Conservation (phyloP, 2,888 invertebrate genomes). For the Eupithecia inturbata region DNA sequence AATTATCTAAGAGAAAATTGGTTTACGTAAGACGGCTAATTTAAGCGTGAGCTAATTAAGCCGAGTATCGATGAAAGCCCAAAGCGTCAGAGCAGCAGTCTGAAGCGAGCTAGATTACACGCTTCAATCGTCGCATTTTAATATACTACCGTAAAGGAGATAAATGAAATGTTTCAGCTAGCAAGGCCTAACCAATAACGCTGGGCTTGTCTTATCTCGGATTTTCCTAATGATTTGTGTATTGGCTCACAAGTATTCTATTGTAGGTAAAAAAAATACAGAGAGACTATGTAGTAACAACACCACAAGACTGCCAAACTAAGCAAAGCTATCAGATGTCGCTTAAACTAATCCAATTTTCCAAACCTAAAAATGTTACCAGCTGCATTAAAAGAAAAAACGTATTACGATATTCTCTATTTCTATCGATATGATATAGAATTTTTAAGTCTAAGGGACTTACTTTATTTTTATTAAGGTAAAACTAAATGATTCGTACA, state of each 20-base stretch:
- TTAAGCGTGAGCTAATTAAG: constrained; percentile 28
- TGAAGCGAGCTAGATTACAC: constrained; percentile 60
- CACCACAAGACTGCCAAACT: too few relatives aligned
- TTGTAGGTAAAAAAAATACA: too few relatives aligned
- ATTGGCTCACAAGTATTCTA: background rate
- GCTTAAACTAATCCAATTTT: too few relatives aligned
- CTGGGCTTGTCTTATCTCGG: constrained; percentile 27
- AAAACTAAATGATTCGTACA: background rate
- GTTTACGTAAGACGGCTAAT: constrained; percentile 34
- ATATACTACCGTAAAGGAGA: constrained; percentile 52
- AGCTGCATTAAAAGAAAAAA: background rate
- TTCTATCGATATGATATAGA: background rate
- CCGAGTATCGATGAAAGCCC: constrained; percentile 47
- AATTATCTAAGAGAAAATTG: constrained; percentile 16
- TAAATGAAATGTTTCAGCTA: constrained; percentile 54
- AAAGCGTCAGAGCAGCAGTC: constrained; percentile 48
- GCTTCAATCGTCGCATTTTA: constrained; percentile 56
- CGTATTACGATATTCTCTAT: background rate
- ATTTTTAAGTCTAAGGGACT: background rate
- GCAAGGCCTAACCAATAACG: constrained; percentile 34
- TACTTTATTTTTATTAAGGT: background rate
- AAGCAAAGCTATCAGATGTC: too few relatives aligned
- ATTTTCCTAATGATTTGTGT: constrained; percentile 19
- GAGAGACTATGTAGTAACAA: too few relatives aligned
- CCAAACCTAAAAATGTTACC: too few relatives aligned